phyloP scores from a whole-genome alignment of 2,888 invertebrate species.

The Orthosia cruda region DNA sequence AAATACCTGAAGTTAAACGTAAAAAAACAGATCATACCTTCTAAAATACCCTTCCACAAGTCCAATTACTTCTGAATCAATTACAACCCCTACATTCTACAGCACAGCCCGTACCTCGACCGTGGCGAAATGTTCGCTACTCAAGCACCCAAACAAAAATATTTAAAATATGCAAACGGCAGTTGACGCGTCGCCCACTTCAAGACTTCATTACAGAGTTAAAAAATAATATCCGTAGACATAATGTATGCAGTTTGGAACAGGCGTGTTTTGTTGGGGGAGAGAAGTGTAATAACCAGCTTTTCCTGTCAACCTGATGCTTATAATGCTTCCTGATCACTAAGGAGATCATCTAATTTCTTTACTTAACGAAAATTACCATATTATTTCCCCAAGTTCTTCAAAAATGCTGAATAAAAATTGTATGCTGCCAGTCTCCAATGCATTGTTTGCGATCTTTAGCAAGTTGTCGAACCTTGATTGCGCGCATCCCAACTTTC shows the following conservation, averaged over 20 bases:
- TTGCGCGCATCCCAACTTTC: too few species aligned
- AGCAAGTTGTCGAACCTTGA: background rate
- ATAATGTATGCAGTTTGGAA: slow-evolving; percentile 38
- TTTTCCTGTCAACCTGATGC: background rate
- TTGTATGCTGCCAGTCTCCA: background rate
- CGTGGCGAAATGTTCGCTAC: slow-evolving; percentile 15
- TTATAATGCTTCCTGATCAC: background rate
- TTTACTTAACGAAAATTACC: too few species aligned
- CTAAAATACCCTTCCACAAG: background rate
- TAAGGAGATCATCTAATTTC: background rate
- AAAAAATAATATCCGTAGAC: slow-evolving; percentile 78
- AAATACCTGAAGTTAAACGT: background rate
- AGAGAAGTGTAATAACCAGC: background rate
- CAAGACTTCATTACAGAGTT: slow-evolving; percentile 84
- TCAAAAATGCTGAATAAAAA: background rate
- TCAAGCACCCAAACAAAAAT: slow-evolving; percentile 78
- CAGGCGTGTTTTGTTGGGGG: background rate
- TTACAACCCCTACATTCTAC: slow-evolving; percentile 5
- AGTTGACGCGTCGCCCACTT: slow-evolving; percentile 83
- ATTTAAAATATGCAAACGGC: slow-evolving; percentile 82
- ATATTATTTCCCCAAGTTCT: background rate
- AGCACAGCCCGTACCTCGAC: background rate
- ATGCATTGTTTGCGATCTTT: background rate
- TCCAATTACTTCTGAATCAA: slow-evolving; percentile 16
- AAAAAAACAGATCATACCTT: background rate